A percentile compares a stretch with the other conserved stretches of the same genome.
phyloP scores from a whole-genome alignment of 2,797 vertebrate species.

The Enteromius anoplus region DNA sequence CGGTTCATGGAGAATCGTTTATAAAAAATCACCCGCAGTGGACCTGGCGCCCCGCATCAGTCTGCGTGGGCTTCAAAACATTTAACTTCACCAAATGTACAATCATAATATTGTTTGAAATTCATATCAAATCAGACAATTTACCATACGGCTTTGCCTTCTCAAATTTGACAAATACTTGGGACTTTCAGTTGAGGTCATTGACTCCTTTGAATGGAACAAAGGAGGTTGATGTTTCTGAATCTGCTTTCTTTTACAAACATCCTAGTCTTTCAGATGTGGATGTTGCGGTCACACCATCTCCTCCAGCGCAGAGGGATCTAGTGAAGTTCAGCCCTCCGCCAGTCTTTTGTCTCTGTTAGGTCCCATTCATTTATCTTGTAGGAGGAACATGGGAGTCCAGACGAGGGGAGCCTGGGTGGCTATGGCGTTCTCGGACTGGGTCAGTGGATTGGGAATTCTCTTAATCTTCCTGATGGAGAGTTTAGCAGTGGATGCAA shows the following conservation, averaged over 20 bases:
- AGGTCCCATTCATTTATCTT: slow-evolving; percentile 45
- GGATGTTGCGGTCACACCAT: slow-evolving; percentile 45
- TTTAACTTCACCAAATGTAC: background rate
- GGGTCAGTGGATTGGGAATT: slow-evolving; percentile 55
- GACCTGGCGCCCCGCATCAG: slow-evolving; percentile 31
- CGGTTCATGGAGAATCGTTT: background rate
- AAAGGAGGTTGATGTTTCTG: slow-evolving; percentile 32
- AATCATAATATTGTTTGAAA: slow-evolving; percentile 25
- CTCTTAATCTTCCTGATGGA: slow-evolving; percentile 62
- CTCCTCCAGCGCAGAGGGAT: slow-evolving; percentile 47
- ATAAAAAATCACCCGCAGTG: slow-evolving; percentile 18
- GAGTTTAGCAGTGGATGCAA: slow-evolving; percentile 67
- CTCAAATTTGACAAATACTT: slow-evolving; percentile 19
- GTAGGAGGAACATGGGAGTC: slow-evolving; percentile 53
- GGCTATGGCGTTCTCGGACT: slow-evolving; percentile 50
- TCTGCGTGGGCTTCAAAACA: slow-evolving; percentile 8
- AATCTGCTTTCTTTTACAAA: slow-evolving; percentile 28
- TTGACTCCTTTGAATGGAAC: slow-evolving; percentile 28
- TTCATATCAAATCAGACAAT: slow-evolving; percentile 11
- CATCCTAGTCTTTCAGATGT: slow-evolving; percentile 38
- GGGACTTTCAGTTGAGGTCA: slow-evolving; percentile 28
- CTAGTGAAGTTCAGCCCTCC: slow-evolving; percentile 50
- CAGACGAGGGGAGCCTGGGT: slow-evolving; percentile 44
- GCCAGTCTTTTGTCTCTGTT: slow-evolving; percentile 51
- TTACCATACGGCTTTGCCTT: slow-evolving; percentile 1